These are phyloP conservation scores for Penaeus monodon DNA, from an alignment of 2,888 invertebrate genomes.

Conservation along the genomic window DNA sequence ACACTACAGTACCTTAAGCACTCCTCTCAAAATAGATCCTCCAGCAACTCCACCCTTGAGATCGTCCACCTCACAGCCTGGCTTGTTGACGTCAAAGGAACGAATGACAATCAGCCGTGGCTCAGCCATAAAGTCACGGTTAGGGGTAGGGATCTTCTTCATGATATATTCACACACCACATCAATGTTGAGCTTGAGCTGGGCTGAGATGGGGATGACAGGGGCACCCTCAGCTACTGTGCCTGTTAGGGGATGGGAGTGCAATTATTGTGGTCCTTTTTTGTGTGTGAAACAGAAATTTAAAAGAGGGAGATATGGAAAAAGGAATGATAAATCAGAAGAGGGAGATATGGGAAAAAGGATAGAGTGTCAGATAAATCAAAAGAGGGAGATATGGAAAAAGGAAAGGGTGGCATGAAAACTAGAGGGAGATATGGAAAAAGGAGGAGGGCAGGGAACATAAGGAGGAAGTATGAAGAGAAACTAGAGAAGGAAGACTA, in stretches of 20 bases:
- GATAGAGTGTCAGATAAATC: too few relatives aligned
- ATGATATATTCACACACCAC: slow-evolving; percentile 98
- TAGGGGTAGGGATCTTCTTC: slow-evolving; percentile 97
- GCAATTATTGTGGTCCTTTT: too few relatives aligned
- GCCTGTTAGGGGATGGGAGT: slow-evolving; percentile 71
- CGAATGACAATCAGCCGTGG: slow-evolving; percentile 95
- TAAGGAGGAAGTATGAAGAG: too few relatives aligned
- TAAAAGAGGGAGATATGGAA: too few relatives aligned
- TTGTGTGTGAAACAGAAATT: too few relatives aligned
- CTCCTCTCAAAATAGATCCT: slow-evolving; percentile 96
- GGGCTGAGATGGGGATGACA: slow-evolving; percentile 98
- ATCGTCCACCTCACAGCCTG: slow-evolving; percentile 98
- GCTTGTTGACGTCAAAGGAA: slow-evolving; percentile 99
- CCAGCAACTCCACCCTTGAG: slow-evolving; percentile 99
- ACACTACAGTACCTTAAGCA: slow-evolving; percentile 78
- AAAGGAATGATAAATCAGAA: too few relatives aligned
- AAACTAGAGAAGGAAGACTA: too few relatives aligned
- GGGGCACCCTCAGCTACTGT: slow-evolving; percentile 99
- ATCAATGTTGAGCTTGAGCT: slow-evolving; percentile 99
- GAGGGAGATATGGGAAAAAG: too few relatives aligned
- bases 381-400: too few relatives aligned
- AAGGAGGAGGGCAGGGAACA: too few relatives aligned
- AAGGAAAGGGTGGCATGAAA: too few relatives aligned
- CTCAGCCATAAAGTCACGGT: slow-evolving; percentile 93
- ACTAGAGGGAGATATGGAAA: too few relatives aligned